Evolutionary conservation across 2,113 vertebrate genomes (phyloP), one percentile per base, ranked within the genome.

Genomic region (Pao palembangensis): DNA sequence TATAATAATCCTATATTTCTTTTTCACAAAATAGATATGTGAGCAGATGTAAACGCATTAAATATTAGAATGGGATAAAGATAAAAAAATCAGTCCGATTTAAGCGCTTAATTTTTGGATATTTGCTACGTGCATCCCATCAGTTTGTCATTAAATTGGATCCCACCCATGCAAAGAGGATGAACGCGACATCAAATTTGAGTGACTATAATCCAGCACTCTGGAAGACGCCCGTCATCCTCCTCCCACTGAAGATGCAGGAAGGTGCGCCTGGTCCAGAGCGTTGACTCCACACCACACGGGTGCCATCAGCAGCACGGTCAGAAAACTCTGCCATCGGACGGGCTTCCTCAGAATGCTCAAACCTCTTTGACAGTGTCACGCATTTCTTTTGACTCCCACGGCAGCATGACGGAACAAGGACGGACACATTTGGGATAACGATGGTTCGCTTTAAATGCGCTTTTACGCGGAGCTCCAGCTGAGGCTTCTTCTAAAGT

Each of bases 371-470:
- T 1, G 20, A 12, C 8, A 38, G 34, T 8, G 34, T 38, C 34
- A 38, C 34, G 34, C 34, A 12, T 11, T 38, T 38, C 34, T 7
- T 12, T 0, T 42, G 47, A 20, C 19, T 50, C 48, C 18, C 34
- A 12, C 13, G 19, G 13, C 18, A 21, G 18, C 19, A 1, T 13
- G 48, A 21, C 47, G 20, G 20, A 51, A 28, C 21, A 8, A 6
- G 21, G 51, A 28, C 6, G n/a, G 44, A 17, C 15, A 7, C 2
- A 21, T 73, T 49, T 51, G 47, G 78, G 64, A 82, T 79, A 47
- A 82, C 38, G 43, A 88, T 88, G 88, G 69, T 63, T 64, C 83
- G 81, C 31, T 66, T 78, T 42, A 84, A 76, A 83, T 28, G 73
- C 28, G 13, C 49, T 31, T 54, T 54, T 58, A 16, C 52, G 34